Evolutionary conservation across 2,888 invertebrate genomes (phyloP).

Genomic region (Julus scanicus): DNA sequence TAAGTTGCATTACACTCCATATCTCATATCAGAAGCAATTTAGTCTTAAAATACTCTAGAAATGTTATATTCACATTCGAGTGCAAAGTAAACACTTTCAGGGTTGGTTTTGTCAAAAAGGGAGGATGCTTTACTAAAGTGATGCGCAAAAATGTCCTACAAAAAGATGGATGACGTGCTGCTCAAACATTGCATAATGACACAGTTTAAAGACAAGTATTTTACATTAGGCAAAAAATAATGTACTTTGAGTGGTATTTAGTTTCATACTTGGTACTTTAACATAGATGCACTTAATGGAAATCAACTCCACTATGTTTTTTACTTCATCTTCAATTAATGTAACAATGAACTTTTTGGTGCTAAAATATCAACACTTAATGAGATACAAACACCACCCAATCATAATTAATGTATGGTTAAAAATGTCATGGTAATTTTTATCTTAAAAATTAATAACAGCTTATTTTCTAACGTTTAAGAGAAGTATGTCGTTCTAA

Average conservation of each 20-base stretch:
- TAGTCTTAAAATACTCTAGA: background rate
- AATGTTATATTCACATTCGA: background rate
- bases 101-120: background rate
- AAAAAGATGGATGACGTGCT: background rate
- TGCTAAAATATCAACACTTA: background rate
- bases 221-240: background rate
- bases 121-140: background rate
- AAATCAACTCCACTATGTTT: background rate
- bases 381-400: no score
- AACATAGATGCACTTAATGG: background rate
- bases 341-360: background rate
- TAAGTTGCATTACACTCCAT: no score
- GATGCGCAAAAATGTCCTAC: background rate
- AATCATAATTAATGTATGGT: no score
- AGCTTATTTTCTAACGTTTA: no score
- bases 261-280: background rate
- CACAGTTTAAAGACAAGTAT: background rate
- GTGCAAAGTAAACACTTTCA: constrained; percentile 15
- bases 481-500: no score
- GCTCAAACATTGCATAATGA: background rate
- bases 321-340: background rate
- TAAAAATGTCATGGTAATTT: no score
- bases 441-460: no score
- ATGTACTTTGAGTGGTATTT: background rate
- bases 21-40: background rate